Base-by-base conservation (phyloP, 2,113 vertebrate genomes). In the Triplophysa siluroides region DNA sequence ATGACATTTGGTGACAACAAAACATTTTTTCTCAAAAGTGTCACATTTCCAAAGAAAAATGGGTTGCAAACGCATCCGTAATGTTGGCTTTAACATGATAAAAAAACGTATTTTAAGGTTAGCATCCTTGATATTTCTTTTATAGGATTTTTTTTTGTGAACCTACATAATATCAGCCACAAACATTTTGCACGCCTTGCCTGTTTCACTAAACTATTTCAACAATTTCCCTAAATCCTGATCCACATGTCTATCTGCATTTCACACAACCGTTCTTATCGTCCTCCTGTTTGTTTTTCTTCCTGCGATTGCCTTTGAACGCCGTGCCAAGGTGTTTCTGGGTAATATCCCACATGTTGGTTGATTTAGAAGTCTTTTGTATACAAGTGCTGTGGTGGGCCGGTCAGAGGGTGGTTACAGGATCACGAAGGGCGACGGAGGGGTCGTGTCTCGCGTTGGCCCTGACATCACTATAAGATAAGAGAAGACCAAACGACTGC, bases 381-480 rank as follows among this genome's bases (percentile, higher is more conserved):
- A 76, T 29, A 64, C 24, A 12, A 63, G 26, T 6, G 3, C 52
- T 33, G n/a, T 10, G 7, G 41, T 0, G 38, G 41, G 23, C 29
- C 24, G 19, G 24, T 33, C 24, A 52, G 61, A 18, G 72, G 43
- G 62, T 76, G 45, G 41, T 76, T 38, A 45, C 33, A 19, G 26
- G 74, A 65, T 76, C 74, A 65, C 18, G 1, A 3, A 58, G 76
- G 45, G 76, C 76, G 81, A 76, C 38, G 24, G 78, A 61, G 80
- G 76, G 81, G 69, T 83, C 80, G 72, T 65, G 29, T 79, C 87
- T 87, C 84, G 84, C 85, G 85, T 85, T 85, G 60, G 23, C 64
- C 67, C 33, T 41, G 73, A 68, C 85, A 80, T 58, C 26, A 60
- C 43, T 52, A 74, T 83, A 69, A 79, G 83, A 86, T 79, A 89